phyloP scores from a whole-genome alignment of 2,113 vertebrate species.

The Hyla sarda region DNA sequence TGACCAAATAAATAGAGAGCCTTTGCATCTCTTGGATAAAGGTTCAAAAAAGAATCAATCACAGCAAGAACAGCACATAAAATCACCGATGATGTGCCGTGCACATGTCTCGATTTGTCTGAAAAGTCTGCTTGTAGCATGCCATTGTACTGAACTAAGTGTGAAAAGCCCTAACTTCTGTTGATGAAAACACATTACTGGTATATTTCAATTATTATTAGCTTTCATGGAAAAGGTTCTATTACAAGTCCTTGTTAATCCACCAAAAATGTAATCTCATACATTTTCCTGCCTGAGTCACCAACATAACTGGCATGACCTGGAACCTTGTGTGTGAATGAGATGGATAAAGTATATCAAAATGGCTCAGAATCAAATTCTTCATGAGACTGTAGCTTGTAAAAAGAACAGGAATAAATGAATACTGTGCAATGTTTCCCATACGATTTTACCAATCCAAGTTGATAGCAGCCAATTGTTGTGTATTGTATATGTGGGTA shows the following conservation, averaged over 20 bases:
- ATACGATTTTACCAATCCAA: neutral
- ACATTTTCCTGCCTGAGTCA: slow-evolving; percentile 1
- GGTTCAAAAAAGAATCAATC: neutral
- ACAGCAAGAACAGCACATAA: slow-evolving; percentile 23
- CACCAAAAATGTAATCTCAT: neutral
- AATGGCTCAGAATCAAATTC: neutral
- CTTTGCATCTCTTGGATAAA: slow-evolving; percentile 2
- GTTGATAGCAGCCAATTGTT: neutral
- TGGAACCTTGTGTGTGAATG: neutral
- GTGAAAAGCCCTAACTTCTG: neutral
- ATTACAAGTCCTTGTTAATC: neutral
- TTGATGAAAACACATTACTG: slow-evolving; percentile 14
- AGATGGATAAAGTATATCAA: neutral
- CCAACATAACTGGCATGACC: neutral
- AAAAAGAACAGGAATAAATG: neutral
- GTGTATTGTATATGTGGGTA: neutral
- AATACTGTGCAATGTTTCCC: neutral
- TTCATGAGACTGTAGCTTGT: neutral
- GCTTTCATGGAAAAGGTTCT: slow-evolving; percentile 18
- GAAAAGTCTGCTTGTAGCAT: slow-evolving; percentile 9
- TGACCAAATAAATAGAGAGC: neutral
- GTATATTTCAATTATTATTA: slow-evolving; percentile 29
- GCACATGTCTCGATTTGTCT: slow-evolving; percentile 7
- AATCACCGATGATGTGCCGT: slow-evolving; percentile 1
- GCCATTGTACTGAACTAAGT: neutral